These are phyloP conservation scores for Microcebus tavaratra DNA, from an alignment of 2,113 vertebrate genomes.

Conservation along the genomic window DNA sequence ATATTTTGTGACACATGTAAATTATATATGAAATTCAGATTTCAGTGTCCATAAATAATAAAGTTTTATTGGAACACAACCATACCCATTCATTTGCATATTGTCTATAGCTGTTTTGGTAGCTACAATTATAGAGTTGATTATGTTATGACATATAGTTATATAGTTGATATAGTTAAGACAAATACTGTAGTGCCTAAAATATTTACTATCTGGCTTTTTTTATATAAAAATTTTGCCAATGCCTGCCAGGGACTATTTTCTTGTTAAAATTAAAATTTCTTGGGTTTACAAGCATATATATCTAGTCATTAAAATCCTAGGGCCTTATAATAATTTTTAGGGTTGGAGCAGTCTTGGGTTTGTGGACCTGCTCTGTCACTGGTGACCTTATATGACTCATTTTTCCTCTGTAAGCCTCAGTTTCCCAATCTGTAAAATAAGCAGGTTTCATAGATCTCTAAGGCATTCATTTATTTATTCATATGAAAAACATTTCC, in stretches of 20 bases:
- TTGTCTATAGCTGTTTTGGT: background rate
- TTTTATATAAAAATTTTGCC: background rate
- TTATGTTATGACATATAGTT: too few relatives aligned
- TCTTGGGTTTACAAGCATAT: background rate
- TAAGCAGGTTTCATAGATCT: background rate
- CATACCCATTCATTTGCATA: background rate
- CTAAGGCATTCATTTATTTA: background rate
- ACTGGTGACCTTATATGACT: background rate
- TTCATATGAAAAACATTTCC: background rate
- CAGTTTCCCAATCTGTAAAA: background rate
- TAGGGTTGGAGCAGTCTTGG: background rate
- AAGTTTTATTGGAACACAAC: constrained; percentile 38
- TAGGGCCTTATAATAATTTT: background rate
- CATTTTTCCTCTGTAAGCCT: background rate
- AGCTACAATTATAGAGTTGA: background rate
- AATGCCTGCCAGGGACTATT: background rate
- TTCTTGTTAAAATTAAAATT: background rate
- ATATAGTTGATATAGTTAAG: background rate
- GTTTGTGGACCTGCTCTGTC: background rate
- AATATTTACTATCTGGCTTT: background rate
- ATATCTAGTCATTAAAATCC: background rate
- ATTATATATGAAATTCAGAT: constrained; percentile 3
- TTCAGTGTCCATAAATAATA: background rate
- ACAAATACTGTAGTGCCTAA: background rate
- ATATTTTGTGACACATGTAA: background rate